Evolutionary conservation across 2,113 vertebrate species (phyloP), one percentile per base, ranked within the genome.

Genomic region (Lagenorhynchus albirostris): DNA sequence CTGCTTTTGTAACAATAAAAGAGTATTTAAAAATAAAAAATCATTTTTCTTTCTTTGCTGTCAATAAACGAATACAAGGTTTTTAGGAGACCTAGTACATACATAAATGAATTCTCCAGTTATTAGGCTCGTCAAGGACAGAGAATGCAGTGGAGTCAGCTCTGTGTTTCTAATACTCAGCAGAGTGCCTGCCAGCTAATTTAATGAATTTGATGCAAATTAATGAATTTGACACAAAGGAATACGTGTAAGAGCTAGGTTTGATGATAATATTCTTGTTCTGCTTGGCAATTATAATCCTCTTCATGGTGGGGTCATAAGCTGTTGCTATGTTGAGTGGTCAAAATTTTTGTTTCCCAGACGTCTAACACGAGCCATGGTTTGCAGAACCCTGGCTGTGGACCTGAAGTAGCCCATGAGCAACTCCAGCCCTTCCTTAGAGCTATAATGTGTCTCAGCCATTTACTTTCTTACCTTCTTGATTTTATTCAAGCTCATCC

Each of bases 11-110:
- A 89, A 63, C 63, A 97, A 63, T 55, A 77, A 73, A 92, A 65
- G 20, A 76, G 53, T 90, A 71, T 96, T 96, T 90, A 84, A 92
- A 91, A 55, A 71, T 70, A 65, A 89, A 81, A 70, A 33, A 73
- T 50, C 3, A 63, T 53, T 67, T 94, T 14, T 80, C 9, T 84
- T 62, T 81, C n/a, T 95, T 83, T 93, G 55, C 70, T 93, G n/a
- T 63, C 36, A 83, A 21, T 89, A 85, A 89, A 60, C 2, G 36
- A 94, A 68, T 38, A 65, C 13, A 44, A 89, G 50, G 5, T 94
- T 91, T 91, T 86, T 63, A 74, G 41, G 68, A 93, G 14, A 21
- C 4, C 33, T 33, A 44, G 68, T 50, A 77, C 55, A 65, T 31
- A 50, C 41, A 53, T 70, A 95, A 73, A 81, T 85, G 26, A 93